Conservation (phyloP, 2,888 invertebrate species). For the Aphelenchoides bicaudatus region DNA sequence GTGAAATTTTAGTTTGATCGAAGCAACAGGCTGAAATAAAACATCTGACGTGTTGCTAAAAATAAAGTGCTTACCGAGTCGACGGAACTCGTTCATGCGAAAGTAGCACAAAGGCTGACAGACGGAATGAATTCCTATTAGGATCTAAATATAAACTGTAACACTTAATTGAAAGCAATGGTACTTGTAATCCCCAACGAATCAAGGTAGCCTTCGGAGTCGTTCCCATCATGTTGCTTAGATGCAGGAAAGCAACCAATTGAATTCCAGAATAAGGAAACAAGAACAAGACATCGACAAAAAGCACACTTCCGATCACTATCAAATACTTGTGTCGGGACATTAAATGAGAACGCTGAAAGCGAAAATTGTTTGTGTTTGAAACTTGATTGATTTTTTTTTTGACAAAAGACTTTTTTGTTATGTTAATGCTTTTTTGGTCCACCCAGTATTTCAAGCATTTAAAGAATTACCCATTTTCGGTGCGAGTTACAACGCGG, state of each 20-base stretch:
- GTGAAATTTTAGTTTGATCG: conserved; percentile 16
- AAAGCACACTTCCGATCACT: conserved; percentile 58
- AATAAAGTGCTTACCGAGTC: too few relatives aligned
- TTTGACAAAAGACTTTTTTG: too few relatives aligned
- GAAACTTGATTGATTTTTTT: too few relatives aligned
- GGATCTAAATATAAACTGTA: conserved; percentile 38
- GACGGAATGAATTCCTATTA: conserved; percentile 60
- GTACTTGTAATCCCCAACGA: conserved; percentile 53
- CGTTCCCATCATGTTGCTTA: conserved; percentile 47
- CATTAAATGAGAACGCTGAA: conserved; percentile 49
- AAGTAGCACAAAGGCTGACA: conserved; percentile 59
- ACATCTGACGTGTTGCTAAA: too few relatives aligned
- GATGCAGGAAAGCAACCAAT: conserved; percentile 53
- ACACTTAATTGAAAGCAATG: not conserved
- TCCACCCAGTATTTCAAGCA: too few relatives aligned
- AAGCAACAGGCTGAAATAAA: too few relatives aligned
- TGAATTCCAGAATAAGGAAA: conserved; percentile 57
- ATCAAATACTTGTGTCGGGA: conserved; percentile 59
- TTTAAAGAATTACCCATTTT: conserved; percentile 44
- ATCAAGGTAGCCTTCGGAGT: conserved; percentile 40
- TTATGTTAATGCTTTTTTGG: too few relatives aligned
- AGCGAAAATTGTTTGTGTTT: too few relatives aligned
- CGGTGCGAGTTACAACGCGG: conserved; percentile 45
- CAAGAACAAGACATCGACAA: conserved; percentile 59
- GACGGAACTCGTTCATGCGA: conserved; percentile 59